A percentile compares a stretch with the other conserved stretches of the same genome.
Conservation (phyloP, 2,797 vertebrate species). For the Sebastes minor region DNA sequence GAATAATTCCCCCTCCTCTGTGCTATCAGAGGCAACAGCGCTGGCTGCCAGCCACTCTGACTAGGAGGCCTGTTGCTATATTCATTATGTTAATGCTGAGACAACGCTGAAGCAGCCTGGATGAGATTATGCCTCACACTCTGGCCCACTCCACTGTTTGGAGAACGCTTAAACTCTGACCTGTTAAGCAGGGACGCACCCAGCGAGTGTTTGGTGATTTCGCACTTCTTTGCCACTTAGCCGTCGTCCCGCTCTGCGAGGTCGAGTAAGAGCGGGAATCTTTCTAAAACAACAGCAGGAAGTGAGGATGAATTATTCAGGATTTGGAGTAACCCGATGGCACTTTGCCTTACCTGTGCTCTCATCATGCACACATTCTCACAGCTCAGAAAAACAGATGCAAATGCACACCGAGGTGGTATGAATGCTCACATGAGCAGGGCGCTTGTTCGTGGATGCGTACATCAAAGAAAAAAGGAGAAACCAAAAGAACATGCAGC, state of each 20-base stretch:
- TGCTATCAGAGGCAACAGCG: slow-evolving; percentile 37
- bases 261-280: slow-evolving; percentile 53
- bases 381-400: neutral
- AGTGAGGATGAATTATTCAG: slow-evolving; percentile 72
- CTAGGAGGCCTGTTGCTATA: slow-evolving; percentile 61
- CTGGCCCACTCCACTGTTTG: slow-evolving; percentile 59
- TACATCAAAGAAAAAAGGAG: slow-evolving; percentile 23
- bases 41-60: slow-evolving; percentile 52
- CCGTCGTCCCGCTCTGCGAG: slow-evolving; percentile 29
- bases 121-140: slow-evolving; percentile 63
- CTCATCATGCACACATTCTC: slow-evolving; percentile 21
- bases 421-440: neutral
- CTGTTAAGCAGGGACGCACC: slow-evolving; percentile 51
- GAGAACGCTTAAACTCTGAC: slow-evolving; percentile 70
- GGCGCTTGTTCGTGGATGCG: neutral
- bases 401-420: neutral
- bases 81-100: slow-evolving; percentile 70
- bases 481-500: slow-evolving; percentile 26
- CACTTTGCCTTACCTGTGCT: slow-evolving; percentile 36
- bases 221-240: slow-evolving; percentile 52
- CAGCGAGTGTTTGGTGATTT: slow-evolving; percentile 59
- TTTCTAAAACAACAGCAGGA: slow-evolving; percentile 64
- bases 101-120: slow-evolving; percentile 58
- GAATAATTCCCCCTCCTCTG: slow-evolving; percentile 58
- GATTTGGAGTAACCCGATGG: slow-evolving; percentile 38